Evolutionary conservation across 2,113 vertebrate species (phyloP).

Genomic region (Channa argus): DNA sequence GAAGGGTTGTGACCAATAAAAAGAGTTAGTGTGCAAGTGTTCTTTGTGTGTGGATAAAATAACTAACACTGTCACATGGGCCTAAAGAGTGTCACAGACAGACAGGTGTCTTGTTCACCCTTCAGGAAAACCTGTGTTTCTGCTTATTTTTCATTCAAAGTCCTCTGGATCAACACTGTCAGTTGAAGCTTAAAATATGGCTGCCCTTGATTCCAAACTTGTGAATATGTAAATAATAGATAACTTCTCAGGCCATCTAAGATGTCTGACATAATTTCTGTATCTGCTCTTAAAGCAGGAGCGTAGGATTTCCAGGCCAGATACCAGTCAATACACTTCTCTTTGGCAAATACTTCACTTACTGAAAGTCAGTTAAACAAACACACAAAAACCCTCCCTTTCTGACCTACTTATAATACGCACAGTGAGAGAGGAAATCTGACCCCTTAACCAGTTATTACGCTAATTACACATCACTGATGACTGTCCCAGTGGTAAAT

Average conservation of each 20-base stretch:
- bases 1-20: background rate
- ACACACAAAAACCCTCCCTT: constrained; percentile 4
- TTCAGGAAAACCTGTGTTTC: constrained; percentile 10
- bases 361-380: constrained; percentile 44
- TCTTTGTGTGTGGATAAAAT: constrained; percentile 30
- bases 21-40: constrained; percentile 11
- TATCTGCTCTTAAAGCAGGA: constrained; percentile 59
- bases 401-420: constrained; percentile 72
- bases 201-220: constrained; percentile 78
- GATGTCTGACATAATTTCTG: constrained; percentile 77
- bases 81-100: background rate
- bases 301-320: constrained; percentile 67
- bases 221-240: constrained; percentile 75
- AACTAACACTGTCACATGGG: constrained; percentile 20
- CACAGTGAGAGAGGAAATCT: constrained; percentile 48
- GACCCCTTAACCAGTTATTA: constrained; percentile 77
- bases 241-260: constrained; percentile 71
- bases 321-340: constrained; percentile 62
- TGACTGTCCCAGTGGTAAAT: constrained; percentile 52
- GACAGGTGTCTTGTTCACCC: background rate
- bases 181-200: constrained; percentile 26
- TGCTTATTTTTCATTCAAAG: constrained; percentile 42
- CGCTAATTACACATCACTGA: constrained; percentile 74
- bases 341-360: constrained; percentile 48
- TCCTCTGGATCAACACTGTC: constrained; percentile 31